Conservation (phyloP, 1,140 invertebrate genomes). For the Armadillidium nasatum region DNA sequence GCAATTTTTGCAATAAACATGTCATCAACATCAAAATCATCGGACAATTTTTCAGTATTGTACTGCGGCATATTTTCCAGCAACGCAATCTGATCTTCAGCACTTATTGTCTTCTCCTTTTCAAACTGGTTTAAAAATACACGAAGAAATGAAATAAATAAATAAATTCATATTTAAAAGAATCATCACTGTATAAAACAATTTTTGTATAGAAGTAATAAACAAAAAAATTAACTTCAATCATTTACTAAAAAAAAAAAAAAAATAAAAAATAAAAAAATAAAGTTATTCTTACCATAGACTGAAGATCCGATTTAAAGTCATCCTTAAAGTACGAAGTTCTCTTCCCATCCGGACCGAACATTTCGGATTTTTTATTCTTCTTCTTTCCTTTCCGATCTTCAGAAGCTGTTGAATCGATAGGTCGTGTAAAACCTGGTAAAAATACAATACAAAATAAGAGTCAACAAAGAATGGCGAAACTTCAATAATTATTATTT, state of each 20-base stretch:
- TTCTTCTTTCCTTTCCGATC: neutral
- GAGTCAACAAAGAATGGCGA: too few species aligned
- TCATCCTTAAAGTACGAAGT: neutral
- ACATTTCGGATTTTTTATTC: neutral
- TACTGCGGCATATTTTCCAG: conserved; percentile 70
- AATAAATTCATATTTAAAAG: too few species aligned
- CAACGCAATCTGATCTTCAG: conserved; percentile 72
- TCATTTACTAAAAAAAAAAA: neutral
- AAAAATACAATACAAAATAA: too few species aligned
- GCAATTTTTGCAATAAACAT: conserved; percentile 72
- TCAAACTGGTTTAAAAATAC: conserved; percentile 57
- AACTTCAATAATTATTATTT: too few species aligned
- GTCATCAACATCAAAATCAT: conserved; percentile 76
- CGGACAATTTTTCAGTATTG: conserved; percentile 58
- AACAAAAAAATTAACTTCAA: too few species aligned
- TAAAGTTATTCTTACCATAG: neutral
- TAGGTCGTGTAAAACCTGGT: neutral
- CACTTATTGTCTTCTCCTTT: conserved; percentile 76
- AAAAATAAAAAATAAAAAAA: neutral
- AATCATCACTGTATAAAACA: too few species aligned
- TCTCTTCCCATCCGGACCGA: neutral
- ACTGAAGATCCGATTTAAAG: neutral
- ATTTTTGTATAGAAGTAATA: too few species aligned
- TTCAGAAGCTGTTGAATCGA: neutral
- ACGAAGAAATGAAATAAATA: too few species aligned